Evolutionary conservation across 1,140 invertebrate species (phyloP), one percentile per base, ranked within the genome.

Genomic region (Galendromus occidentalis): DNA sequence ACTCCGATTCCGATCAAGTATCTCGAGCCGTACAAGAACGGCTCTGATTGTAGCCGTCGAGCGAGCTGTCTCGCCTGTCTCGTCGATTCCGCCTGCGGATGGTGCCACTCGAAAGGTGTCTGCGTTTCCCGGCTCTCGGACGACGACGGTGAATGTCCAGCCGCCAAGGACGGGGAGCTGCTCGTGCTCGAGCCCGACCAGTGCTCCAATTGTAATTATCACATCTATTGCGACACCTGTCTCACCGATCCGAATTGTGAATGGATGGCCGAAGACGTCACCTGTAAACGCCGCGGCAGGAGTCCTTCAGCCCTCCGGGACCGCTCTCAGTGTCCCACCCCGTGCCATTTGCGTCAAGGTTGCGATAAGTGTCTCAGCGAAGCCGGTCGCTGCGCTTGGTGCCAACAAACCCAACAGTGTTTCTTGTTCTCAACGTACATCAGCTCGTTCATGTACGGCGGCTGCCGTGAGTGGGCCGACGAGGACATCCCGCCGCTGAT

Each of bases 351-450:
- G 69, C 81, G 90, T 14, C 78, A 73, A 1, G 84, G 84, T 69
- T 95, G 91, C 74, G 82, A 83, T 5, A 80, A 84, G 25, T 96
- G 92, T 72, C 75, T 95, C 14, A 85, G 86, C 66, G 84, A 86
- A 69, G 82, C 83, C 44, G 88, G 87, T 6, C 81, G 88, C 64
- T 96, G 92, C 75, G 90, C 92, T 0, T 96, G 91, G 92, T 95
- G 91, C 73, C 87, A 92, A 71, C 85, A 88, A 42, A 90, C 86
- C 1, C 73, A 77, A 69, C 86, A 90, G 72, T 96, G 92, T 74
- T 91, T 95, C 73, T 87, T 88, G 44, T 95, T 95, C 76, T 87
- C 87, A 1, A 87, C 92, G 4, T 95, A 95, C 74, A 92, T 90
- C 1, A 90, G 88, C 66, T 86, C 91, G 70, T 92, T 90, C 77